Evolutionary conservation across 2,113 vertebrate species (phyloP).

Genomic region (Dicrurus megarhynchus): DNA sequence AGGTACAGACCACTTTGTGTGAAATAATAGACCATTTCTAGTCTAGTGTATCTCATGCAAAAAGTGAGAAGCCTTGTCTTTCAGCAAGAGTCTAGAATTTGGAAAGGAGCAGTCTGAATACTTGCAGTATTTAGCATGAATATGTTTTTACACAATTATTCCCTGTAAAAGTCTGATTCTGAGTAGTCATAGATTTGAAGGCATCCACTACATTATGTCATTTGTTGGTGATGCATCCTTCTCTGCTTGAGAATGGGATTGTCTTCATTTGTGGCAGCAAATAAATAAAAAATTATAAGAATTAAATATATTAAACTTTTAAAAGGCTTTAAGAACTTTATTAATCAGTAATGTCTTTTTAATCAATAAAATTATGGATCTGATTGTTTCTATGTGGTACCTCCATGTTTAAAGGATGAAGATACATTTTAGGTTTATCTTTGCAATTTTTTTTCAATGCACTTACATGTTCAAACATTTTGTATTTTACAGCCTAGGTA

Average conservation of each 20-base stretch:
- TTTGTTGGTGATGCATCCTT: background rate
- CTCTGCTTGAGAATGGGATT: background rate
- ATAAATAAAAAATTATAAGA: background rate
- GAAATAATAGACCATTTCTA: background rate
- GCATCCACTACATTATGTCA: background rate
- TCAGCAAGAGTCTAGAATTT: background rate
- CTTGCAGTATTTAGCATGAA: background rate
- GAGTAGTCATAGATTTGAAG: background rate
- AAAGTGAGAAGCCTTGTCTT: background rate
- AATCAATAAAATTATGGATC: background rate
- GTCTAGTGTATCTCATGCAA: background rate
- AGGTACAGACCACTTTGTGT: accelerated
- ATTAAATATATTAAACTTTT: background rate
- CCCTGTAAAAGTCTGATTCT: background rate
- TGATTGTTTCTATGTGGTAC: background rate
- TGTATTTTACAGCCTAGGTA: background rate
- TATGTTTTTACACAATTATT: background rate
- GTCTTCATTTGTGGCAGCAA: background rate
- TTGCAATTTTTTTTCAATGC: background rate
- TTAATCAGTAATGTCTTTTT: background rate
- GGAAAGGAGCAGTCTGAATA: background rate
- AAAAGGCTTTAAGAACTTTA: background rate
- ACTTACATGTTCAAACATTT: background rate
- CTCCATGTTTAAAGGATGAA: background rate
- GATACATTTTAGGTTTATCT: background rate